These are phyloP conservation scores for roundworm (Caenorhabditis elegans) DNA, from an alignment of 1,140 invertebrate species.

Conservation along the genomic window WBcel235 BX284606.5:10900501-10901000, in stretches of 20 bases:
- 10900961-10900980: neutral
- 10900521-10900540: slow-evolving; percentile 5
- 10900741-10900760: too few species aligned
- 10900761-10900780: too few species aligned
- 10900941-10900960: neutral
- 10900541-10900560: slow-evolving; percentile 25
- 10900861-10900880: too few species aligned
- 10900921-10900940: neutral
- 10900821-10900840: too few species aligned
- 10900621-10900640: neutral
- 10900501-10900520: slow-evolving; percentile 7
- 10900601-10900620: slow-evolving; percentile 16
- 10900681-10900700: neutral
- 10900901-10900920: too few species aligned
- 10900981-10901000: neutral
- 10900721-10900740: too few species aligned
- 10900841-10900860: too few species aligned
- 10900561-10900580: neutral
- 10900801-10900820: too few species aligned
- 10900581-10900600: neutral
- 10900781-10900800: too few species aligned
- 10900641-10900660: neutral
- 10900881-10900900: too few species aligned
- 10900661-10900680: neutral
- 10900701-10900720: too few species aligned